phyloP scores from a whole-genome alignment of 2,113 vertebrate genomes.

The Lagopus muta region DNA sequence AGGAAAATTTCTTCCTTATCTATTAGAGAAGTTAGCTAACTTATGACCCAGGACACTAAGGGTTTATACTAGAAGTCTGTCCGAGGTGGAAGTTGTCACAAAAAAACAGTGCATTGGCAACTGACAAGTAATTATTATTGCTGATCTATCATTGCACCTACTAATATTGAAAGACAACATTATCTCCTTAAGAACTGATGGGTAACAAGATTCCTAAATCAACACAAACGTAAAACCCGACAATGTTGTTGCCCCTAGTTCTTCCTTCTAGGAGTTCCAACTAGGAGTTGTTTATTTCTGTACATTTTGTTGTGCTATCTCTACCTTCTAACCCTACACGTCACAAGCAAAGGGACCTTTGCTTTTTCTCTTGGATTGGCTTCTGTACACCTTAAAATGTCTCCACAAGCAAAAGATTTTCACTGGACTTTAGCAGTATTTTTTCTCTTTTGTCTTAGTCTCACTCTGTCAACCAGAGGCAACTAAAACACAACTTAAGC shows the following conservation, averaged over 20 bases:
- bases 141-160: background rate
- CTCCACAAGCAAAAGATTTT: background rate
- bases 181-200: background rate
- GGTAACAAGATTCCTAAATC: background rate
- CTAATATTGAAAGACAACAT: background rate
- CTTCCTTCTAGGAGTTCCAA: background rate
- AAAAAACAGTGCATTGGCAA: background rate
- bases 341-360: background rate
- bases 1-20: background rate
- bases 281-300: background rate
- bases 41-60: background rate
- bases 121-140: background rate
- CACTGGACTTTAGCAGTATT: background rate
- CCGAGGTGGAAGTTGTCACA: background rate
- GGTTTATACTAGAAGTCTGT: background rate
- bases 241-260: background rate
- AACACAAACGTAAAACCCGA: background rate
- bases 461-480: background rate
- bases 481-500: background rate
- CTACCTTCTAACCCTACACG: background rate
- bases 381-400: background rate
- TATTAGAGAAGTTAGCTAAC: background rate
- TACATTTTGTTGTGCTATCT: background rate
- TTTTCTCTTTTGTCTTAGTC: background rate
- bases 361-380: background rate